These are phyloP conservation scores for Perca schrenkii DNA, from an alignment of 2,113 vertebrate genomes.

Conservation along the genomic window DNA sequence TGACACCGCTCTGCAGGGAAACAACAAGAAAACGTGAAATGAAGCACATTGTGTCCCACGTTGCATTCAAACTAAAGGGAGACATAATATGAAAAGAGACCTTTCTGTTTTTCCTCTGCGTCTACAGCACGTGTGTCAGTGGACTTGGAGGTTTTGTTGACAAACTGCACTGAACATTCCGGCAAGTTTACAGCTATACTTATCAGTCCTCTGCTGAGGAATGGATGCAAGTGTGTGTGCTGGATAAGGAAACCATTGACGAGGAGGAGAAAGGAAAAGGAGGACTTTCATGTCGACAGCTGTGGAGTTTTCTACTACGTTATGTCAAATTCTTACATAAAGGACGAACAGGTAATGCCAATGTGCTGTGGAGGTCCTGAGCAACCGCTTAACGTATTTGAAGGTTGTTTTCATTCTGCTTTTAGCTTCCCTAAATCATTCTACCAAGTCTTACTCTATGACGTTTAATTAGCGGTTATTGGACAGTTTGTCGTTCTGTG, in stretches of 20 bases:
- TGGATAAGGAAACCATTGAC: neutral
- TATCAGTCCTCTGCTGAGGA: neutral
- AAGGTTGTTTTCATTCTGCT: slow-evolving; percentile 32
- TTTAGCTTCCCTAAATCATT: slow-evolving; percentile 39
- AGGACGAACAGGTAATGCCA: slow-evolving; percentile 5
- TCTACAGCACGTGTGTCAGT: neutral
- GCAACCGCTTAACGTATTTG: neutral
- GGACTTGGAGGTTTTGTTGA: neutral
- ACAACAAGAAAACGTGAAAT: slow-evolving; percentile 12
- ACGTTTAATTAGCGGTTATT: neutral
- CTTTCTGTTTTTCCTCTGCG: neutral
- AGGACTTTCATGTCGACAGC: neutral
- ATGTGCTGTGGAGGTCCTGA: slow-evolving; percentile 2
- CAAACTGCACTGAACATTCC: slow-evolving; percentile 62
- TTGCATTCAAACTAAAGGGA: slow-evolving; percentile 32
- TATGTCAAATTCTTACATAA: slow-evolving; percentile 60
- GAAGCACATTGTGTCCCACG: slow-evolving; percentile 6
- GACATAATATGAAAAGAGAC: neutral
- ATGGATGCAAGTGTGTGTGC: neutral
- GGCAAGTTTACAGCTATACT: slow-evolving; percentile 16
- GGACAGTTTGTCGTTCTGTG: slow-evolving; percentile 13
- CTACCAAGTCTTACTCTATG: slow-evolving; percentile 58
- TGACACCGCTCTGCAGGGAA: neutral
- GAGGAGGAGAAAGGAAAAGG: slow-evolving; percentile 28
- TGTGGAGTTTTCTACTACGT: slow-evolving; percentile 20